Evolutionary conservation across 2,888 invertebrate species (phyloP).

Genomic region (Willowsia nigromaculata): DNA sequence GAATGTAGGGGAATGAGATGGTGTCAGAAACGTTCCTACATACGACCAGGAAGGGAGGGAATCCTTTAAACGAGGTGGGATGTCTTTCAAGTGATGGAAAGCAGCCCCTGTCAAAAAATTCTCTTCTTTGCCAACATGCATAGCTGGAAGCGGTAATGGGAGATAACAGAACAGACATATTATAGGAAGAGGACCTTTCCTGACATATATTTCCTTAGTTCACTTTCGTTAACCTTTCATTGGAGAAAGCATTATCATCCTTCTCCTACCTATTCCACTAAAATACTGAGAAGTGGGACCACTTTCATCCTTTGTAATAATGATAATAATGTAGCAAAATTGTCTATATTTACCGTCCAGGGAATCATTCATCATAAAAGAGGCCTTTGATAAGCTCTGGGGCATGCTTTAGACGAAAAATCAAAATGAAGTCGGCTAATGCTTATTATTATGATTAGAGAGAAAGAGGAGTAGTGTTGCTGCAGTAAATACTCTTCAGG

Average conservation of each 20-base stretch:
- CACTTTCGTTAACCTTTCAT: constrained; percentile 45
- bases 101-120: constrained; percentile 34
- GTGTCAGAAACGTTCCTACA: too few species aligned
- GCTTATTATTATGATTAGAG: background rate
- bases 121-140: background rate
- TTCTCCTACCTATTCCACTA: background rate
- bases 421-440: constrained; percentile 9
- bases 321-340: background rate
- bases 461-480: background rate
- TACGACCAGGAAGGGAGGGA: background rate
- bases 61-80: background rate
- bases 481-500: constrained; percentile 5
- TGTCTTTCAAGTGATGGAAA: background rate
- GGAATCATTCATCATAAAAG: constrained; percentile 47
- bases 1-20: too few species aligned
- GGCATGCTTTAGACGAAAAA: constrained; percentile 4
- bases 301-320: background rate
- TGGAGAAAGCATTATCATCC: background rate
- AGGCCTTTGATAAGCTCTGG: background rate
- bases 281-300: background rate
- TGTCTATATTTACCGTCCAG: constrained; percentile 15
- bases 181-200: background rate
- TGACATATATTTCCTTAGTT: constrained; percentile 53
- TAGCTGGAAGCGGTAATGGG: background rate
- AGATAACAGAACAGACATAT: background rate